Evolutionary conservation across 2,113 vertebrate species (phyloP), one percentile per base, ranked within the genome.

Genomic region (Numenius arquata): DNA sequence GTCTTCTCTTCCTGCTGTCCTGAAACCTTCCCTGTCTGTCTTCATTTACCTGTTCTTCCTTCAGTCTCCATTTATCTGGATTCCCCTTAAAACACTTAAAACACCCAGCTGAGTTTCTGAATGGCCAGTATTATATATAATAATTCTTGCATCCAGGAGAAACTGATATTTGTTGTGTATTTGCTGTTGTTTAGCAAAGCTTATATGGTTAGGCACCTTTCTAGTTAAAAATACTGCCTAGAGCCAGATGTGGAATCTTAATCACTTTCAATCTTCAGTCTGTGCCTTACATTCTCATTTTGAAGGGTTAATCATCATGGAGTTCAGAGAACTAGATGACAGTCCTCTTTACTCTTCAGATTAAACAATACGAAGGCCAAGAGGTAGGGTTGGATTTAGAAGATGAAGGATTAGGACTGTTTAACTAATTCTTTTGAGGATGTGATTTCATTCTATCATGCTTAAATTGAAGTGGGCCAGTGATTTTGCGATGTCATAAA

Each of bases 381-480:
- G 95, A 93, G 27, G 88, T 65, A 96, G 85, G 81, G 48, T 12
- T 96, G 90, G 96, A 96, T 94, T 96, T 96, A 96, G 58, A 70
- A 93, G 38, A 88, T 88, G 93, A 90, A 93, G 94, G 71, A 93
- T 89, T 93, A 95, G 71, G 17, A 76, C 17, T 41, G 16, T 89
- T 94, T 81, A 84, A 97, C 58, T 85, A 94, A 91, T 92, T 95
- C 87, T 93, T 96, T 38, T 61, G 85, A 58, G 86, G 66, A 96
- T 65, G 68, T 75, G 76, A 94, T 96, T 96, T 93, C 43, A 53
- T 96, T 95, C 43, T 74, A 3, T 84, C 75, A 58, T 89, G 88
- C 92, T 92, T 93, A 75, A 95, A 65, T 38, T 86, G 85, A 92
- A 96, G 68, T 92, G 34, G 83, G 43, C 43, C 73, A 68, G 66